Percentiles rank a stretch among this genome's conserved stretches.
These are phyloP conservation scores for Hydropotes inermis DNA, from an alignment of 2,113 vertebrate genomes.

Conservation along the genomic window DNA sequence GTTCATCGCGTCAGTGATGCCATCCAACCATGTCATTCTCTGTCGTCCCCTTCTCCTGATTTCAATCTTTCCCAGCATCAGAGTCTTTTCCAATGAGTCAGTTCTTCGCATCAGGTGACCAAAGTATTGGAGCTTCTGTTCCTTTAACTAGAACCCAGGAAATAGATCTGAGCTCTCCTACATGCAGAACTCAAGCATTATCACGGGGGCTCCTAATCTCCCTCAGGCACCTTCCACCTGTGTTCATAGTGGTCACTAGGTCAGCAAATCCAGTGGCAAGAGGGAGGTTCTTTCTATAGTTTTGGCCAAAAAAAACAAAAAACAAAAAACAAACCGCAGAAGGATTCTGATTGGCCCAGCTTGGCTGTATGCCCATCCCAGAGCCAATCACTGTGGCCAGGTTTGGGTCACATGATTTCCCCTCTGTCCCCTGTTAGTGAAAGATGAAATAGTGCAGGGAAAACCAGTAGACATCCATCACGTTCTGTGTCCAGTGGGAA, in stretches of 20 bases:
- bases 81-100: neutral
- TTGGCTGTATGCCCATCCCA: neutral
- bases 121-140: neutral
- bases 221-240: neutral
- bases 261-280: neutral
- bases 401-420: neutral
- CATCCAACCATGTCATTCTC: neutral
- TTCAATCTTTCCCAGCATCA: neutral
- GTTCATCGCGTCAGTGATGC: neutral
- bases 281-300: neutral
- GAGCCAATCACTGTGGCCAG: neutral
- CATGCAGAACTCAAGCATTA: neutral
- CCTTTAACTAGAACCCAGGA: neutral
- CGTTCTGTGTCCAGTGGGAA: fast-evolving
- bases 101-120: neutral
- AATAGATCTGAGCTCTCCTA: neutral
- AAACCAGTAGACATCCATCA: neutral
- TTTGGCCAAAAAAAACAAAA: neutral
- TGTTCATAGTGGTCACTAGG: neutral
- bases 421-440: neutral
- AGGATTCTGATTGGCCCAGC: neutral
- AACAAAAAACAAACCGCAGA: neutral
- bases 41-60: neutral
- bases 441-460: neutral
- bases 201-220: neutral